phyloP scores from a whole-genome alignment of 2,113 vertebrate species.

The Gnathonemus echidnorhynchus region DNA sequence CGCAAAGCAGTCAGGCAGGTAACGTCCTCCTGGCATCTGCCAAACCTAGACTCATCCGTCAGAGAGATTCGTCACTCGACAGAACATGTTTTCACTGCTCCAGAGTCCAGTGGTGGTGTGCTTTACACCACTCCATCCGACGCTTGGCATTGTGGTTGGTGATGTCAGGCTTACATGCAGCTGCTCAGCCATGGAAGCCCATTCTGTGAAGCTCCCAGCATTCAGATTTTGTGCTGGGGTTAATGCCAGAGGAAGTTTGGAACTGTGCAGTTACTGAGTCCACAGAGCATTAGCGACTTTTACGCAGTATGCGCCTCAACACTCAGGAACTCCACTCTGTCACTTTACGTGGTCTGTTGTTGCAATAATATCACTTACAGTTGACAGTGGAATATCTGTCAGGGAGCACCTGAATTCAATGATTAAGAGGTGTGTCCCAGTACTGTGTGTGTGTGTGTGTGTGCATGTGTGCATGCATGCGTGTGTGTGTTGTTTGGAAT shows the following conservation, averaged over 20 bases:
- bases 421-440: background rate
- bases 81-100: background rate
- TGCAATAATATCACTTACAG: background rate
- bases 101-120: background rate
- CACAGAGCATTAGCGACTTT: background rate
- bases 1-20: background rate
- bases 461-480: background rate
- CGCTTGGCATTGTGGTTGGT: background rate
- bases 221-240: background rate
- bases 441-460: background rate
- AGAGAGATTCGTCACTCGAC: background rate
- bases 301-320: background rate
- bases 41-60: background rate
- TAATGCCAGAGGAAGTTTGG: background rate
- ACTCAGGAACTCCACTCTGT: background rate
- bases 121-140: background rate
- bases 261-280: background rate
- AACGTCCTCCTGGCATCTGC: background rate
- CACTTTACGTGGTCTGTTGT: background rate
- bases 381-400: background rate
- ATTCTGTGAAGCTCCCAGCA: background rate
- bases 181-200: background rate
- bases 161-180: background rate
- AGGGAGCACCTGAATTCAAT: background rate
- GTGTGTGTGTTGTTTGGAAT: background rate